A percentile compares a stretch with the other conserved stretches of the same genome.
Evolutionary conservation across 2,797 vertebrate species (phyloP).

Genomic region (Eulemur albifrons): DNA sequence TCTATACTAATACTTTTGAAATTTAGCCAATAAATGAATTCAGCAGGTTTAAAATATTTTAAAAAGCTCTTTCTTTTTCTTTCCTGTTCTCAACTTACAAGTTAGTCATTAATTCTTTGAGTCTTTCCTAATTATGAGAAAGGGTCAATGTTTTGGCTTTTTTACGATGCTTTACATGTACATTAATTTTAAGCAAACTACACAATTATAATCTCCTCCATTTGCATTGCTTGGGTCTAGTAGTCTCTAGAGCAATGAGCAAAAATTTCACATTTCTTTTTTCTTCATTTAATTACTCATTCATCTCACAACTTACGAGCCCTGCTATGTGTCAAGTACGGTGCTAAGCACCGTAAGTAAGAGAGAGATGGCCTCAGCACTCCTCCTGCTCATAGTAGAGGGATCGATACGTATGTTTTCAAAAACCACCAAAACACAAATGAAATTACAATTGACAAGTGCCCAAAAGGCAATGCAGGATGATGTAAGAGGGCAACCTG

Average conservation of each 20-base stretch:
- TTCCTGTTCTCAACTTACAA: neutral
- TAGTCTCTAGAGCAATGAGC: neutral
- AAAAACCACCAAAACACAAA: neutral
- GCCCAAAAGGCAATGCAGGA: neutral
- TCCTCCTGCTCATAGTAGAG: neutral
- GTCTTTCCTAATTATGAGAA: conserved; percentile 24
- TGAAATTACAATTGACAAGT: neutral
- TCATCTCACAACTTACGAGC: neutral
- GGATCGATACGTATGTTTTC: neutral
- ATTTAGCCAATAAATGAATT: conserved; percentile 29
- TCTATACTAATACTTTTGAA: conserved; percentile 22
- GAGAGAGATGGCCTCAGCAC: neutral
- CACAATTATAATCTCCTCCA: neutral
- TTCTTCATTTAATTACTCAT: neutral
- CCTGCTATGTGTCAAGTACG: neutral
- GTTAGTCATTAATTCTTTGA: neutral
- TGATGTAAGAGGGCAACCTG: neutral
- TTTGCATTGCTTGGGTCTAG: neutral
- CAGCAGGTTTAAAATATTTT: conserved; percentile 40
- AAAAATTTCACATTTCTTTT: conserved; percentile 27
- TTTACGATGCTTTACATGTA: neutral
- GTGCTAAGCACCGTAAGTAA: neutral
- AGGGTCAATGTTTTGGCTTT: neutral
- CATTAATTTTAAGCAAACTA: neutral
- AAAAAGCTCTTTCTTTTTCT: neutral